Conservation (phyloP, 2,888 invertebrate genomes). For the Tachina grossa region DNA sequence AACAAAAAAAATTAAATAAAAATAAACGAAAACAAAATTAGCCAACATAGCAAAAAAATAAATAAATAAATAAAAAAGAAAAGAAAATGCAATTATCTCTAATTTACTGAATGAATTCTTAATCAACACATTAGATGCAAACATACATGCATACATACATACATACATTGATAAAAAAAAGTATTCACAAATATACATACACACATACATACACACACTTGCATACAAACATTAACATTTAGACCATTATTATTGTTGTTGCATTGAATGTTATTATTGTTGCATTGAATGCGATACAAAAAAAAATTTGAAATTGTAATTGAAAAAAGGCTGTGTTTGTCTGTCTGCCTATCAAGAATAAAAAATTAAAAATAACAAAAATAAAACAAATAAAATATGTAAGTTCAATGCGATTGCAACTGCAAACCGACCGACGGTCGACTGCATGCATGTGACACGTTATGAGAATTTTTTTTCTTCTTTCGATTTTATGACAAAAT, state of each 20-base stretch:
- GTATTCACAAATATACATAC: background rate
- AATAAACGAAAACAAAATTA: conserved; percentile 56
- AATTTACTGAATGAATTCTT: conserved; percentile 79
- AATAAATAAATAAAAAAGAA: no score
- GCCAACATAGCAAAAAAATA: conserved; percentile 57
- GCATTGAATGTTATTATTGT: conserved; percentile 11
- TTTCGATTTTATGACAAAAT: conserved; percentile 34
- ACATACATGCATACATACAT: conserved; percentile 2
- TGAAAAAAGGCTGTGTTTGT: background rate
- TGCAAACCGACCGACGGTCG: background rate
- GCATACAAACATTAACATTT: conserved; percentile 15
- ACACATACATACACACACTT: no score
- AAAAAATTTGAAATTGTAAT: conserved; percentile 32
- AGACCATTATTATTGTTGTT: conserved; percentile 20
- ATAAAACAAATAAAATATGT: conserved; percentile 34
- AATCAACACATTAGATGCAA: conserved; percentile 53
- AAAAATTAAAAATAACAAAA: background rate
- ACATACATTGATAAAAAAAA: conserved; percentile 11
- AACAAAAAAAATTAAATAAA: conserved; percentile 28
- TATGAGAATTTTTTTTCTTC: conserved; percentile 25
- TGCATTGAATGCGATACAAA: conserved; percentile 33
- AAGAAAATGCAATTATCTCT: conserved; percentile 70
- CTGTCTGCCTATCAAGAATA: conserved; percentile 38
- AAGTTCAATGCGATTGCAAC: conserved; percentile 55
- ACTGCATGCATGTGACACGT: conserved; percentile 55